phyloP scores from a whole-genome alignment of 2,888 invertebrate species.

The Cheilosia urbana region DNA sequence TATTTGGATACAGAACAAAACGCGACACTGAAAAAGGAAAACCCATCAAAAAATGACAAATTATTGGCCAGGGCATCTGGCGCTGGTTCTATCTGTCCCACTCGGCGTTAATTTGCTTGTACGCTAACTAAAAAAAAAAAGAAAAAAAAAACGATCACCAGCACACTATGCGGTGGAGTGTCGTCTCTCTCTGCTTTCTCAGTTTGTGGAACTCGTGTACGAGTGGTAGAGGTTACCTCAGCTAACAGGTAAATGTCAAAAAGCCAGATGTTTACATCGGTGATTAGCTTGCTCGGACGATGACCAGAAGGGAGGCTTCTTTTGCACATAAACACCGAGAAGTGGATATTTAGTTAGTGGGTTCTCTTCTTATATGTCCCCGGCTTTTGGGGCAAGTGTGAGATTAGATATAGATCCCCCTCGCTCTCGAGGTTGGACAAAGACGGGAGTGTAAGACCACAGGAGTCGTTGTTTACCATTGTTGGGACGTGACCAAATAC shows the following conservation, averaged over 20 bases:
- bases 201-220: conserved; percentile 33
- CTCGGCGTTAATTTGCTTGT: conserved; percentile 54
- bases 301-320: conserved; percentile 40
- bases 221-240: conserved; percentile 47
- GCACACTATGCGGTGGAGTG: not conserved
- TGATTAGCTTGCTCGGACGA: conserved; percentile 55
- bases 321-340: conserved; percentile 48
- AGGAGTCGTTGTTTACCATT: conserved; percentile 69
- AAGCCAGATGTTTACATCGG: conserved; percentile 72
- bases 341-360: conserved; percentile 48
- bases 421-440: conserved; percentile 21
- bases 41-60: conserved; percentile 72
- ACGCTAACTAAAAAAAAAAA: not conserved
- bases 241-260: conserved; percentile 71
- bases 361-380: not conserved
- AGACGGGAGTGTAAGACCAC: conserved; percentile 50
- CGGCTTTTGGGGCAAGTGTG: conserved; percentile 40
- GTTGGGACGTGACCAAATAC: conserved; percentile 45
- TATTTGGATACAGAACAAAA: conserved; percentile 33
- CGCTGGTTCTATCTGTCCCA: conserved; percentile 18
- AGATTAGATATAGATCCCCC: conserved; percentile 11
- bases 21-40: conserved; percentile 28
- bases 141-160: not conserved
- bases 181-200: not conserved
- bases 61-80: conserved; percentile 46